phyloP scores from a whole-genome alignment of 2,797 vertebrate species.

The Gymnothorax reevesii region DNA sequence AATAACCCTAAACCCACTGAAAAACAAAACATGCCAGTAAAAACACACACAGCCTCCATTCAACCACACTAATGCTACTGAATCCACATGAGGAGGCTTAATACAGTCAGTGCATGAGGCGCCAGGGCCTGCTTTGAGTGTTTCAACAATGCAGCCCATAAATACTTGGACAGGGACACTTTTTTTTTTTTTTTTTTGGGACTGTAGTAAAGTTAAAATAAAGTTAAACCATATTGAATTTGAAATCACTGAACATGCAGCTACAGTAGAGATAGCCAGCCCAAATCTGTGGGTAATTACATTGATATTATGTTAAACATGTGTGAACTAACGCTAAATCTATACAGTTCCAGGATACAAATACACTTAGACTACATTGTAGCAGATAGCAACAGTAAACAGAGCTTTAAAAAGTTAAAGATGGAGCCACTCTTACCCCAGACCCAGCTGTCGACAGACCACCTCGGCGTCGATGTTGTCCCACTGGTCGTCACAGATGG shows the following conservation, averaged over 20 bases:
- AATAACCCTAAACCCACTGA: conserved; percentile 13
- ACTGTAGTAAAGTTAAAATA: no score
- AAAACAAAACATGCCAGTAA: conserved; percentile 33
- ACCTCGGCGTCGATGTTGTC: conserved; percentile 72
- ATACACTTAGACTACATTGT: not conserved
- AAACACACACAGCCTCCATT: conserved; percentile 42
- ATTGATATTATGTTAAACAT: no score
- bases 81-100: conserved; percentile 23
- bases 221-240: no score
- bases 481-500: conserved; percentile 72
- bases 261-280: no score
- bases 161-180: no score
- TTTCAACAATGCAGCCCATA: no score
- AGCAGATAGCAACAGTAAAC: not conserved
- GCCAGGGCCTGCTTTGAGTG: not conserved
- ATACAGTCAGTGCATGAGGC: not conserved
- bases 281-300: no score
- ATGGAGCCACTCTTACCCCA: conserved; percentile 59
- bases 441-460: conserved; percentile 70
- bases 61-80: conserved; percentile 47
- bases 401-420: not conserved
- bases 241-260: no score
- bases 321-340: no score
- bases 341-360: no score
- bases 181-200: no score